Evolutionary conservation across 2,113 vertebrate species (phyloP), one percentile per base, ranked within the genome.

Genomic region (Patagioenas fasciata): DNA sequence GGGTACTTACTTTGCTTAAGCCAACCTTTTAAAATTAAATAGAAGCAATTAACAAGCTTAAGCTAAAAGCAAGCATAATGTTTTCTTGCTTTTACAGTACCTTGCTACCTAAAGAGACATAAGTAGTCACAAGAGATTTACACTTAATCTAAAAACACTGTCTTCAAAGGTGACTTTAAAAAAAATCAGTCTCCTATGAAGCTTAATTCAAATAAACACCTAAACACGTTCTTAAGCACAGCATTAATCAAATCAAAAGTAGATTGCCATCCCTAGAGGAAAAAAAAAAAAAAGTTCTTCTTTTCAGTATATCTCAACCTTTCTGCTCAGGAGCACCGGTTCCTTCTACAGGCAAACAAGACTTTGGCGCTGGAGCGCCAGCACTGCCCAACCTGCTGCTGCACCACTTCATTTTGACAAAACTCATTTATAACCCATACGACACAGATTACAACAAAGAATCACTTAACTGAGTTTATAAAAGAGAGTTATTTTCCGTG

Each of bases 311-410:
- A 4, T 19, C 53, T 24, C 29, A 54, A 1, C 34, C 10, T 31
- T 34, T 54, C 36, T 11, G 13, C 0, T 17, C 8, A 5, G 34
- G 15, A 77, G 44, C 1, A 25, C 26, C 53, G 4, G 3, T 9
- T n/a, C 20, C 17, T 12, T 15, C n/a, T 1, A 0, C 14, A 15
- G 44, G 18, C 18, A 4, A 47, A 47, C 9, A 4, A 47, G 44
- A 15, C 16, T 16, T 42, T 44, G 42, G 42, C 16, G 42, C 42
- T 7, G 42, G 42, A 17, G 42, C 16, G 42, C 42, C 42, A 17
- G 42, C 42, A 17, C 42, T 44, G 42, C 42, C 18, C 44, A 19
- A 19, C 19, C 44, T 47, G 44, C 44, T 16, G 38, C 81, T 16
- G 26, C 57, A 44, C 15, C 5, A 11, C 36, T 53, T 29, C 15